A percentile compares a stretch with the other conserved stretches of the same genome.
These are phyloP conservation scores for Pammene fasciana DNA, from an alignment of 2,888 invertebrate genomes.

Conservation along the genomic window DNA sequence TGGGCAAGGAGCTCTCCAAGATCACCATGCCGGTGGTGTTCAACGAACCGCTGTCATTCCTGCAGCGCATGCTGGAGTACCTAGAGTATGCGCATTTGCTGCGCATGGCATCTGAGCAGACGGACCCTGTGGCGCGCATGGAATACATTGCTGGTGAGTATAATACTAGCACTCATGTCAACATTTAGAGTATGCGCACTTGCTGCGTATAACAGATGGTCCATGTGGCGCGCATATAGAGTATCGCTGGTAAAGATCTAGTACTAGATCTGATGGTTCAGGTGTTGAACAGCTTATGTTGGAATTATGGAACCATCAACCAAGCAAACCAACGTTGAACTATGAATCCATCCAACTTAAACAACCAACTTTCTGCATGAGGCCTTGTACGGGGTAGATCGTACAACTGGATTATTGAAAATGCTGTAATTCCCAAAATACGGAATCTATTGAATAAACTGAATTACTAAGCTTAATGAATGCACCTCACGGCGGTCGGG, in stretches of 20 bases:
- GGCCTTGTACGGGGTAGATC: too few relatives aligned
- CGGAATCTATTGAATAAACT: too few relatives aligned
- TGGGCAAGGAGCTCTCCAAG: slow-evolving; percentile 96
- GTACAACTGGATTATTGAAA: too few relatives aligned
- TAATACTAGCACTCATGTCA: neutral
- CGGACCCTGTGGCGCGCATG: slow-evolving; percentile 92
- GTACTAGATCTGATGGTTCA: neutral
- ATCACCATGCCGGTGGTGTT: slow-evolving; percentile 98
- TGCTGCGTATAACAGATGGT: slow-evolving; percentile 88
- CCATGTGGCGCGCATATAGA: slow-evolving; percentile 91
- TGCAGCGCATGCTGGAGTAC: slow-evolving; percentile 97
- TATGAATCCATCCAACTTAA: too few relatives aligned
- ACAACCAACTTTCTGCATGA: too few relatives aligned
- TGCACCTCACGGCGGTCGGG: too few relatives aligned
- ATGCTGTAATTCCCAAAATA: too few relatives aligned
- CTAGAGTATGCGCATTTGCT: slow-evolving; percentile 93
- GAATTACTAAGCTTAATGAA: too few relatives aligned
- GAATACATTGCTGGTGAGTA: slow-evolving; percentile 86
- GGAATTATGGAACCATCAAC: too few relatives aligned
- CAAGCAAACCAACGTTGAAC: too few relatives aligned
- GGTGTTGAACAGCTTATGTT: too few relatives aligned
- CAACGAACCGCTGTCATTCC: slow-evolving; percentile 97
- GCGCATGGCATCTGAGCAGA: slow-evolving; percentile 89
- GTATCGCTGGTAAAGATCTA: slow-evolving; percentile 82
- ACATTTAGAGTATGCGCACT: slow-evolving; percentile 53